Conservation (phyloP, 1,140 invertebrate species). For the Cyrtorhinus lividipennis region DNA sequence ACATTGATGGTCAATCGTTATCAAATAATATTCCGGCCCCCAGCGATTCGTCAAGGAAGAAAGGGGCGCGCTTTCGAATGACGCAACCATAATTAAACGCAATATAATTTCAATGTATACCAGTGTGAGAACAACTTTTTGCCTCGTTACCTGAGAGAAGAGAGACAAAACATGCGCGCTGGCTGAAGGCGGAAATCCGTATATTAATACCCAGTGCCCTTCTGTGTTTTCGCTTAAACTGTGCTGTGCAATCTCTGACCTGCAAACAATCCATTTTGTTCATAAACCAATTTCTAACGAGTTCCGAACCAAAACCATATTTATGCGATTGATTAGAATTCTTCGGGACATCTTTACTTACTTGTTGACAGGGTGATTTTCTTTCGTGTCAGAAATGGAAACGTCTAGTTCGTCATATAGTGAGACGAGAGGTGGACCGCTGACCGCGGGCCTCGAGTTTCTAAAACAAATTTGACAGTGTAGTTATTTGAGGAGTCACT, state of each 20-base stretch:
- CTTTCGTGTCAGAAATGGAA: not conserved
- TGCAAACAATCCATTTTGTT: not conserved
- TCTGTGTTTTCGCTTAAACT: not conserved
- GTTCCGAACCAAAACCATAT: too few relatives aligned
- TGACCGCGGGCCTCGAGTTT: not conserved
- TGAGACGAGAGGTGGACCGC: not conserved
- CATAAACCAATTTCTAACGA: too few relatives aligned
- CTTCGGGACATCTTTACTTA: too few relatives aligned
- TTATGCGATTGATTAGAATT: not conserved
- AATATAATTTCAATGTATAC: too few relatives aligned
- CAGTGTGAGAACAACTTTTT: not conserved
- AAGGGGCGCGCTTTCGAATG: too few relatives aligned
- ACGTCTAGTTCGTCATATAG: not conserved
- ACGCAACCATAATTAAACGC: too few relatives aligned
- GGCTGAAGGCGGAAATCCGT: constrained; percentile 6
- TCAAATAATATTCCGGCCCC: too few relatives aligned
- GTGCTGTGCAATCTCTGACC: not conserved
- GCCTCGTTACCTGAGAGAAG: constrained; percentile 13
- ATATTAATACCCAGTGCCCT: constrained; percentile 6
- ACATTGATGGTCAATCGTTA: too few relatives aligned
- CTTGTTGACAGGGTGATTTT: not conserved
- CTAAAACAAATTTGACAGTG: not conserved
- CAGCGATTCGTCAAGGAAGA: too few relatives aligned
- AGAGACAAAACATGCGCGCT: not conserved
- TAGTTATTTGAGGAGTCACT: too few relatives aligned